These are phyloP conservation scores for Mellivora capensis DNA, from an alignment of 2,113 vertebrate genomes.

Conservation along the genomic window DNA sequence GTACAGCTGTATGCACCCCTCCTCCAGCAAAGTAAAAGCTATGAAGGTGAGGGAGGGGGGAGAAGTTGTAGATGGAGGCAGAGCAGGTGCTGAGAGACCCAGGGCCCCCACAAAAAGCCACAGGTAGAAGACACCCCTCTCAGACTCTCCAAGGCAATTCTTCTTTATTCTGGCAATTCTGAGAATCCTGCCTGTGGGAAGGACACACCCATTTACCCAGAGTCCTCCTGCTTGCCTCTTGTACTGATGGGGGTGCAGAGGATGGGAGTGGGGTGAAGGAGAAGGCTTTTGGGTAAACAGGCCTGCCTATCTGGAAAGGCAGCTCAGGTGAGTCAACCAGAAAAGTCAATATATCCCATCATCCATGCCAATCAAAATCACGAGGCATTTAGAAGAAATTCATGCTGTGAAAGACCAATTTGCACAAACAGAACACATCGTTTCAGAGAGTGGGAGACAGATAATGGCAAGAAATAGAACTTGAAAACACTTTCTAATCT, in stretches of 20 bases:
- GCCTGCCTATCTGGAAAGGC: background rate
- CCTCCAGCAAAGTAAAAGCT: background rate
- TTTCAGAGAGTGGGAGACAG: background rate
- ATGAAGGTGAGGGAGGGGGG: background rate
- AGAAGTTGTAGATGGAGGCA: rapidly evolving
- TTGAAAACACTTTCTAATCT: background rate
- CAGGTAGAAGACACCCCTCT: background rate
- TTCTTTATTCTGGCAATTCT: background rate
- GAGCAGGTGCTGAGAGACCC: background rate
- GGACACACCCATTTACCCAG: background rate
- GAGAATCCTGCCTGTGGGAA: background rate
- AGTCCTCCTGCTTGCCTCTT: background rate
- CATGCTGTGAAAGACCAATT: background rate
- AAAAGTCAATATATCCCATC: background rate
- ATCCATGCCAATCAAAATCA: background rate
- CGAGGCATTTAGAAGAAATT: background rate
- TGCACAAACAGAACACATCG: background rate
- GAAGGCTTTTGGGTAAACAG: background rate
- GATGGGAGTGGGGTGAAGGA: background rate
- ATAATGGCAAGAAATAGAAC: background rate
- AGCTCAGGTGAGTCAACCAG: background rate
- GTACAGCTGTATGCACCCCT: background rate
- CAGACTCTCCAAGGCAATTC: background rate
- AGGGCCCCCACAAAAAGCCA: background rate
- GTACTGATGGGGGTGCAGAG: background rate